These are phyloP conservation scores for Pyralis farinalis DNA, from an alignment of 2,888 invertebrate species.

Conservation along the genomic window DNA sequence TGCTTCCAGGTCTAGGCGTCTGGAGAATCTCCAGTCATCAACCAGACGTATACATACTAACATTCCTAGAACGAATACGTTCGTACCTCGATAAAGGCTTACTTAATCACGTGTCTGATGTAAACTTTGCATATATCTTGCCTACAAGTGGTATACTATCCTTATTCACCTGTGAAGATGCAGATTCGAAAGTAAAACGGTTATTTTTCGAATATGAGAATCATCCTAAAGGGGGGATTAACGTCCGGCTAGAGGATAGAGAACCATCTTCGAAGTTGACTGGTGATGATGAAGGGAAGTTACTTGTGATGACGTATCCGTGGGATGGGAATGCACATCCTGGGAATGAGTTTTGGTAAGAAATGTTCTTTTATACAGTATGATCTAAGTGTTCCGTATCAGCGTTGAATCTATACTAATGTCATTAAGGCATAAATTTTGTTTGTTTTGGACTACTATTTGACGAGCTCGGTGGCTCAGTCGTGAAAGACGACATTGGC, in stretches of 20 bases:
- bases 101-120: conserved; percentile 78
- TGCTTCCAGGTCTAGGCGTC: conserved; percentile 84
- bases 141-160: no score
- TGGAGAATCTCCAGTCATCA: conserved; percentile 84
- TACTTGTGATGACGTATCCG: conserved; percentile 84
- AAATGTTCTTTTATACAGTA: no score
- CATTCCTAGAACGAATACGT: conserved; percentile 81
- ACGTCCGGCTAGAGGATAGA: conserved; percentile 73
- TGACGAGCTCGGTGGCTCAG: no score
- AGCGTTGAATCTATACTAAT: no score
- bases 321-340: conserved; percentile 88
- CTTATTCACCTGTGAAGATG: no score
- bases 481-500: no score
- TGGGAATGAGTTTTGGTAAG: conserved; percentile 87
- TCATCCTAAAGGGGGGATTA: conserved; percentile 66
- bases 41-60: conserved; percentile 81
- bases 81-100: conserved; percentile 67
- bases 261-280: conserved; percentile 78
- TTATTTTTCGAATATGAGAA: no score
- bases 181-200: no score
- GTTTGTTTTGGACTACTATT: no score
- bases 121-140: conserved; percentile 85
- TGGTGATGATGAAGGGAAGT: conserved; percentile 61
- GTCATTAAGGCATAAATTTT: no score
- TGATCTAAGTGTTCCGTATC: no score